Percentiles rank a stretch among this genome's conserved stretches.
These are phyloP conservation scores for Phalloptychus januarius DNA, from an alignment of 2,797 vertebrate species.

Conservation along the genomic window DNA sequence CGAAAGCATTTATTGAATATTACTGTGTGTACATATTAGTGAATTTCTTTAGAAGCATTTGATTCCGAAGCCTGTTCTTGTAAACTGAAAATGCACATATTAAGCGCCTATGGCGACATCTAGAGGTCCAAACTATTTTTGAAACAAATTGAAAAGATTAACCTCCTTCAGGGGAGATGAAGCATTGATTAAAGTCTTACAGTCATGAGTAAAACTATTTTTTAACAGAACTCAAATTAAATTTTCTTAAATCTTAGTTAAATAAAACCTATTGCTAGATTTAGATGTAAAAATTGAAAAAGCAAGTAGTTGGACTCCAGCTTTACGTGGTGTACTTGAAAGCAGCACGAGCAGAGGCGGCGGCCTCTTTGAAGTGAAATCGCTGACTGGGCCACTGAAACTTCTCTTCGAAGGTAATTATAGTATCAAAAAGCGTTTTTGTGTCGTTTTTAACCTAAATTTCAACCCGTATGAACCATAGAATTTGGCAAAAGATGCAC, in stretches of 20 bases:
- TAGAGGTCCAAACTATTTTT: neutral
- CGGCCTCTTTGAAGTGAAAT: conserved; percentile 49
- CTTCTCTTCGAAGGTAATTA: conserved; percentile 11
- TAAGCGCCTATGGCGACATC: conserved; percentile 3
- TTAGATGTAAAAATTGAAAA: neutral
- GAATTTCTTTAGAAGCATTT: neutral
- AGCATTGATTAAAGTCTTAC: neutral
- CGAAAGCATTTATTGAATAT: too few relatives aligned
- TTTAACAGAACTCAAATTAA: neutral
- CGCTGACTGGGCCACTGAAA: neutral
- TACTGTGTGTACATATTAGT: too few relatives aligned
- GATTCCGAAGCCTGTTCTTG: neutral
- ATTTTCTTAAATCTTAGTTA: neutral
- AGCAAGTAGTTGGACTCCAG: rapidly evolving
- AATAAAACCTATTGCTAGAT: neutral
- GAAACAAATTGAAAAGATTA: neutral
- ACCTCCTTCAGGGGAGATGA: neutral
- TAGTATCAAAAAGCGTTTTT: neutral
- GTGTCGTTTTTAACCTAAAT: too few relatives aligned
- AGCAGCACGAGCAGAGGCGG: conserved; percentile 8
- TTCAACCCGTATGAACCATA: neutral
- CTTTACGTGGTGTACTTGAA: conserved; percentile 25
- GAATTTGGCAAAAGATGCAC: neutral
- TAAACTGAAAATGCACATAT: neutral
- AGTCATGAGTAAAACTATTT: neutral